These are phyloP conservation scores for Uropetala carovei DNA, from an alignment of 2,888 invertebrate species.

Conservation along the genomic window DNA sequence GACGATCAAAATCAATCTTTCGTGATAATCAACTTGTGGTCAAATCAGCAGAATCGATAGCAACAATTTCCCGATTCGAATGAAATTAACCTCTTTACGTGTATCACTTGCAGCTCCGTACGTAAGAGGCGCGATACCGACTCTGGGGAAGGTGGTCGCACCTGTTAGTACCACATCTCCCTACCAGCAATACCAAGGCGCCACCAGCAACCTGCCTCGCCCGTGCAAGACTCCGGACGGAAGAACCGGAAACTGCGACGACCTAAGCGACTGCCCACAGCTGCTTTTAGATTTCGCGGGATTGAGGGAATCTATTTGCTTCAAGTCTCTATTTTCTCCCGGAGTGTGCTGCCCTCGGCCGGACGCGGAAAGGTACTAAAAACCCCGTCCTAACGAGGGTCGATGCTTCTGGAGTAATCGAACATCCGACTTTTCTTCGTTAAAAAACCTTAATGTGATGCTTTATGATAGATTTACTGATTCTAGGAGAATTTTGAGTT, in stretches of 20 bases:
- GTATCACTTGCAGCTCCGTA: conserved; percentile 19
- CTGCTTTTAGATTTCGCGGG: conserved; percentile 87
- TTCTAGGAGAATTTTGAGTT: too few species aligned
- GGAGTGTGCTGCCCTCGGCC: conserved; percentile 91
- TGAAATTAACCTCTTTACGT: too few species aligned
- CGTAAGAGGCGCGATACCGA: conserved; percentile 73
- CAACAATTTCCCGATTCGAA: too few species aligned
- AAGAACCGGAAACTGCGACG: conserved; percentile 88
- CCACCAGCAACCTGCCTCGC: conserved; percentile 72
- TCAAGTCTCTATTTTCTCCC: conserved; percentile 93
- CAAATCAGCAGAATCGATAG: too few species aligned
- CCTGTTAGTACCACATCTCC: conserved; percentile 68
- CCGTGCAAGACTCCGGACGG: conserved; percentile 90
- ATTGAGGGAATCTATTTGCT: conserved; percentile 91
- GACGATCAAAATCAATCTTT: too few species aligned
- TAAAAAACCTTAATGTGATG: too few species aligned
- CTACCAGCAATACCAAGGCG: conserved; percentile 70
- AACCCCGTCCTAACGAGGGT: not conserved
- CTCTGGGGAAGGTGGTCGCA: conserved; percentile 72
- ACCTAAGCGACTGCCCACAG: conserved; percentile 92
- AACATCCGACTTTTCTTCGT: too few species aligned
- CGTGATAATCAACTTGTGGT: too few species aligned
- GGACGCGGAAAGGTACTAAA: conserved; percentile 70
- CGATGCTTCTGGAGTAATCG: too few species aligned
- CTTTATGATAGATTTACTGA: too few species aligned